Base-by-base conservation (phyloP, 2,888 invertebrate species). In the Latrodectus elegans region DNA sequence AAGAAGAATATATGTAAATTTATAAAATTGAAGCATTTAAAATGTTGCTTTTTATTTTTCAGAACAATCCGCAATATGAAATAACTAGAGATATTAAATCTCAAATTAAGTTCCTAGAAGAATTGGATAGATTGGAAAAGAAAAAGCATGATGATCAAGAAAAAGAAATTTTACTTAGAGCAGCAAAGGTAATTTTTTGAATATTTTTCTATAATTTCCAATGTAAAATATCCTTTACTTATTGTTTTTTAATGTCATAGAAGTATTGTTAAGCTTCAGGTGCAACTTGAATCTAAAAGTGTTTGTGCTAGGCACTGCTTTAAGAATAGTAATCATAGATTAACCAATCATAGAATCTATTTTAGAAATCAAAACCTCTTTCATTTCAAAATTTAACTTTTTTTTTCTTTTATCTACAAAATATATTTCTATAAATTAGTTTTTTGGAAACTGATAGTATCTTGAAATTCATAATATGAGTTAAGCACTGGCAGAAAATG, bases 101-200 rank as follows among this genome's bases (percentile, higher is more conserved):
- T n/a, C 99, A 99, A 93, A 94, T 99, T 82, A 97, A 98, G 93
- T 99, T 99, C 93, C 93, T 99, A 82, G 99, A 99, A 93, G 99
- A 99, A 92, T 93, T 99, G 87, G 99, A 99, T 92, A 95, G 96
- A 91, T 95, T 97, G 82, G 99, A 99, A 92, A 95, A 97, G 92
- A 97, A 97, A 92, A 94, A 97, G 22, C 97, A 98, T 90, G 98
- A 99, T 92, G 99, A 99, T 92, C 95, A 96, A 83, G 99, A 99
- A 92, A 94, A 99, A 88, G 99, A 99, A 92, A 95, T 98, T 93
- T 93, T 99, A 77, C 92, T 99, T 90, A 94, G 97, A 90, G 97
- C 98, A 38, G 99, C 98, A 78, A 99, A 98, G 93, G 98, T 97
- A 86, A 72, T 49, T 73, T 60, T 26, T 60, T n/a, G 9, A 64